These are phyloP conservation scores for Amblyopsis hoosieri DNA, from an alignment of 2,797 vertebrate species.

Conservation along the genomic window DNA sequence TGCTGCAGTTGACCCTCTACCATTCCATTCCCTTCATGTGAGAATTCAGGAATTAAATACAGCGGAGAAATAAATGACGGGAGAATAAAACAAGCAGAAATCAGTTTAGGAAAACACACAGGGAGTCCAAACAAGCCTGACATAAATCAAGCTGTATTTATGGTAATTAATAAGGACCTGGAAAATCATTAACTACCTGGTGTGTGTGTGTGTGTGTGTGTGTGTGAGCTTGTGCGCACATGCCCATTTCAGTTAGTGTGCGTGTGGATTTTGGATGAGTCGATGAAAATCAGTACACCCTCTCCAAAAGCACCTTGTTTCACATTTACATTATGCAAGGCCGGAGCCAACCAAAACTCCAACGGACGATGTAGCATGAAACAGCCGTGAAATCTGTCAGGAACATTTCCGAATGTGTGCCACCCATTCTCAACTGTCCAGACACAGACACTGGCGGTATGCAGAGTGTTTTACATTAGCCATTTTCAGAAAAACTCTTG, in stretches of 20 bases:
- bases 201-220: slow-evolving; percentile 31
- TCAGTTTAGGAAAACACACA: slow-evolving; percentile 53
- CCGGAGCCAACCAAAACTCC: slow-evolving; percentile 75
- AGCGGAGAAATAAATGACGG: slow-evolving; percentile 62
- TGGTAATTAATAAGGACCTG: slow-evolving; percentile 62
- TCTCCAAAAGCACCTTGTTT: slow-evolving; percentile 69
- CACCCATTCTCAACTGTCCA: slow-evolving; percentile 35
- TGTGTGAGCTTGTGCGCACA: slow-evolving; percentile 29
- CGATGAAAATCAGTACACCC: slow-evolving; percentile 67
- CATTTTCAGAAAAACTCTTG: no score
- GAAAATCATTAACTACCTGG: slow-evolving; percentile 39
- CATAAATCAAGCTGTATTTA: slow-evolving; percentile 72
- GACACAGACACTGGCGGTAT: slow-evolving; percentile 53
- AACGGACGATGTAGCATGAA: slow-evolving; percentile 77
- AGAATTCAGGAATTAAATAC: slow-evolving; percentile 55
- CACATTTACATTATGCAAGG: slow-evolving; percentile 72
- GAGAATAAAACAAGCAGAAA: slow-evolving; percentile 69
- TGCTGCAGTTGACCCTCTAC: slow-evolving; percentile 53
- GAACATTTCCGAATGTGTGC: slow-evolving; percentile 43
- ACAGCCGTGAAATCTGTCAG: slow-evolving; percentile 76
- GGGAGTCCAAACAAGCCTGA: slow-evolving; percentile 54
- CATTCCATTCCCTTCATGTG: slow-evolving; percentile 58
- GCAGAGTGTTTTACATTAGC: slow-evolving; percentile 17
- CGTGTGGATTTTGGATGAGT: slow-evolving; percentile 68
- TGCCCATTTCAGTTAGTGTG: slow-evolving; percentile 30